Base-by-base conservation (phyloP, 2,797 vertebrate species). In the Cottoperca gobio region DNA sequence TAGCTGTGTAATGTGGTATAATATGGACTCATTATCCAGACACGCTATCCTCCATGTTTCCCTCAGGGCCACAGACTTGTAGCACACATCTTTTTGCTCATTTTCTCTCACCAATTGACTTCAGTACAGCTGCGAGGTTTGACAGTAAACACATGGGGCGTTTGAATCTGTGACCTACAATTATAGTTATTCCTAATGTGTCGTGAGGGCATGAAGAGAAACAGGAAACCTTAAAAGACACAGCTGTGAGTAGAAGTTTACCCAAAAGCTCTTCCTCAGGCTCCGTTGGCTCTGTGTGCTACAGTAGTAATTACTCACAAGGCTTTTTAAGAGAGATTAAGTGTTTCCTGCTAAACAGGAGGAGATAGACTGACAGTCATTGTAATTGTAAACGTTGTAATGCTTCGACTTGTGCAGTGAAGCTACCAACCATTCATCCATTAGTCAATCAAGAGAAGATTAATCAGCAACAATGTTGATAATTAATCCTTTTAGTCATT, bases 191-290 rank as follows among this genome's bases (percentile, higher is more conserved):
- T 76, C 11, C 63, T 64, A 78, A 83, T 72, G 70, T 79, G 73
- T 83, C 68, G 62, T 12, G 23, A 70, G 63, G 61, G 61, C 79
- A 60, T 58, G 31, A 62, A 69, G 58, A 63, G 40, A 70, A 81
- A 68, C 14, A 31, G 31, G 28, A 65, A 73, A 59, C 62, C 39
- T 70, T 55, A 60, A 75, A 79, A 82, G 61, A 61, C 71, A 35
- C 87, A 87, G 82, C 81, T 92, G 88, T 71, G 69, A 70, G 70
- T 62, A 39, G 59, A 79, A 76, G 68, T 78, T 70, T 79, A 71
- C 39, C 45, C 63, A 43, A 52, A 19, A n/a, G 57, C 19, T 78
- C 63, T 39, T 83, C 83, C 50, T 60, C 2, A 0, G 74, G 88
- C 78, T 77, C 46, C 39, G 71, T 71, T 70, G 68, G 63, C 39